These are phyloP conservation scores for Drosophila ironensis DNA, from an alignment of 1,140 invertebrate genomes.

Conservation along the genomic window DNA sequence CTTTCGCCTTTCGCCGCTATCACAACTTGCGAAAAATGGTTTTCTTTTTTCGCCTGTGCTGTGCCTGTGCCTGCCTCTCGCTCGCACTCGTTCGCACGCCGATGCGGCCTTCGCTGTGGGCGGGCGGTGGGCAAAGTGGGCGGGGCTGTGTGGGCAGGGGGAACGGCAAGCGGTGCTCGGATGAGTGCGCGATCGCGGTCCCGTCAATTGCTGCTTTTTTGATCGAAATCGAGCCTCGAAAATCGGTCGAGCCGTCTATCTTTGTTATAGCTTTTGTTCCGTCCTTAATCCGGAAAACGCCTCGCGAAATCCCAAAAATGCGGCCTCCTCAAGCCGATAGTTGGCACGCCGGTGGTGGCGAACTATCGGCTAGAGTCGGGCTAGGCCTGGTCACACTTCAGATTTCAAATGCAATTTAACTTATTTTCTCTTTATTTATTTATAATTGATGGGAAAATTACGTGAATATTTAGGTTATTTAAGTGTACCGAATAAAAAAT, in stretches of 20 bases:
- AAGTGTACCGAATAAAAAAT: no score
- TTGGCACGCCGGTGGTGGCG: no score
- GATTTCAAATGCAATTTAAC: no score
- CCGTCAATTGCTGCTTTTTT: constrained; percentile 6
- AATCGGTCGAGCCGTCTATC: constrained; percentile 20
- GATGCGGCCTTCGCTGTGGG: constrained; percentile 27
- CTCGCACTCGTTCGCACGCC: constrained; percentile 37
- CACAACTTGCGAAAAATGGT: constrained; percentile 71
- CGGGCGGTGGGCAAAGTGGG: constrained; percentile 9
- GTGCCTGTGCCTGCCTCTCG: constrained; percentile 48
- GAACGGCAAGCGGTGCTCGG: background rate
- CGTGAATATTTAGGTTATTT: no score
- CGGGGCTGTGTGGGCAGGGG: constrained; percentile 17
- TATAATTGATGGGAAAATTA: no score
- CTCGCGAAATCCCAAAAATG: background rate
- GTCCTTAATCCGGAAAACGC: background rate
- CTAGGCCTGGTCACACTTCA: background rate
- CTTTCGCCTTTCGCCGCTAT: constrained; percentile 64
- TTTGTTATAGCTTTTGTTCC: constrained; percentile 9
- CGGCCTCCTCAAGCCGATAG: no score
- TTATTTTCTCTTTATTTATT: no score
- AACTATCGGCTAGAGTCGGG: no score
- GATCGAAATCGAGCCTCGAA: constrained; percentile 7
- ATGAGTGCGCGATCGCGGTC: background rate
- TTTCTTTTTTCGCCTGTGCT: constrained; percentile 45